These are phyloP conservation scores for Adela reaumurella DNA, from an alignment of 2,888 invertebrate species.

Conservation along the genomic window DNA sequence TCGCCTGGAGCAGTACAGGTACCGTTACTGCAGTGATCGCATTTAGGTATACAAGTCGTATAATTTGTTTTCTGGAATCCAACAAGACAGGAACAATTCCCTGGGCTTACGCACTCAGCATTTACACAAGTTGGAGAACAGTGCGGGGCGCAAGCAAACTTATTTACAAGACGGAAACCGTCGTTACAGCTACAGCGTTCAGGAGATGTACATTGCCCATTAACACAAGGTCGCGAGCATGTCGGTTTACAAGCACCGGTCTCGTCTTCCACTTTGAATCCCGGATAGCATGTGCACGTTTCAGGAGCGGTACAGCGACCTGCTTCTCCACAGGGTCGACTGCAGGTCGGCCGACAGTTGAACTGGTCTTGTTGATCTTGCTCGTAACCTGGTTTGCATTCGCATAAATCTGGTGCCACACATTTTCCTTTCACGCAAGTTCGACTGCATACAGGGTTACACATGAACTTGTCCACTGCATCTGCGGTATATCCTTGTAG, in stretches of 20 bases:
- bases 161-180: conserved; percentile 12
- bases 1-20: conserved; percentile 19
- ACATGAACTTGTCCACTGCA: conserved; percentile 1
- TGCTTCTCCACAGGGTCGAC: conserved; percentile 10
- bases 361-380: neutral
- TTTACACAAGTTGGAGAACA: conserved; percentile 16
- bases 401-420: conserved; percentile 1
- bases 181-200: conserved; percentile 18
- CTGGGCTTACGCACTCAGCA: conserved; percentile 18
- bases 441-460: conserved; percentile 10
- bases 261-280: neutral
- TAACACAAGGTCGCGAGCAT: conserved; percentile 16
- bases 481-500: conserved; percentile 19
- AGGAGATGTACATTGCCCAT: conserved; percentile 24
- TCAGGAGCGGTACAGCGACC: conserved; percentile 10
- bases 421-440: conserved; percentile 23
- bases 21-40: conserved; percentile 19
- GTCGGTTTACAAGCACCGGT: conserved; percentile 21
- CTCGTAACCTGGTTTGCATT: conserved; percentile 3
- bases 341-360: conserved; percentile 1
- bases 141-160: conserved; percentile 15
- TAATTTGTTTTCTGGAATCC: conserved; percentile 15
- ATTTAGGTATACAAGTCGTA: conserved; percentile 21
- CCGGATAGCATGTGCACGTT: conserved; percentile 5
- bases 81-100: conserved; percentile 16